Evolutionary conservation across 2,888 invertebrate genomes (phyloP), one percentile per base, ranked within the genome.

Genomic region (Diplazon laetatorius): DNA sequence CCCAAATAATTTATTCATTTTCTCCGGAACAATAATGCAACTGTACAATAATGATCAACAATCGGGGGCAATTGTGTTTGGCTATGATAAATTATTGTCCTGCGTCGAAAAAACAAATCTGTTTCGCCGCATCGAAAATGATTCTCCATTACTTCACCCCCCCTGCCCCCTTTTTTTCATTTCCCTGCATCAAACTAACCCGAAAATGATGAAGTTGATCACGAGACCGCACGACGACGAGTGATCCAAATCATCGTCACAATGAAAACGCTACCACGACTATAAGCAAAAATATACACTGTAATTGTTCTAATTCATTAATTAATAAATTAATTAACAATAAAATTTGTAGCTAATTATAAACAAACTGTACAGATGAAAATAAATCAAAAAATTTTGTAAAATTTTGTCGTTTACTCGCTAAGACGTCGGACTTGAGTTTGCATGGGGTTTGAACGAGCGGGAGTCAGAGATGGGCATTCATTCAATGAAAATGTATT

Each of bases 351-450:
- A 82, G 81, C 65, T 76, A 82, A 80, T 86, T 30, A 20, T 30
- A 52, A 55, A 55, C 55, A 30, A n/a, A 55, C 87, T 89, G 89
- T 89, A 89, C 89, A 89, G 88, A 89, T 86, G 85, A 86, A 88
- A 89, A 89, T 89, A 89, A 89, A 89, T 87, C 81, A 87, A 87
- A 88, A 88, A 85, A 39, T 85, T 88, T 88, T 84, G 82, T 87
- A 87, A 86, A 84, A 57, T 20, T 22, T 48, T 8, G 42, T 55
- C 30, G 55, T 52, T 52, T 14, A 30, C 2, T 30, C n/a, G n/a
- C n/a, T n/a, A n/a, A n/a, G n/a, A n/a, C n/a, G n/a, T n/a, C n/a
- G n/a, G n/a, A n/a, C n/a, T n/a, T n/a, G n/a, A n/a, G n/a, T n/a
- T n/a, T n/a, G n/a, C n/a, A n/a, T n/a, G n/a, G n/a, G n/a, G n/a